Conservation (phyloP, 92 coral and sea anemone genomes). For the Pocillopora meandrina region DNA sequence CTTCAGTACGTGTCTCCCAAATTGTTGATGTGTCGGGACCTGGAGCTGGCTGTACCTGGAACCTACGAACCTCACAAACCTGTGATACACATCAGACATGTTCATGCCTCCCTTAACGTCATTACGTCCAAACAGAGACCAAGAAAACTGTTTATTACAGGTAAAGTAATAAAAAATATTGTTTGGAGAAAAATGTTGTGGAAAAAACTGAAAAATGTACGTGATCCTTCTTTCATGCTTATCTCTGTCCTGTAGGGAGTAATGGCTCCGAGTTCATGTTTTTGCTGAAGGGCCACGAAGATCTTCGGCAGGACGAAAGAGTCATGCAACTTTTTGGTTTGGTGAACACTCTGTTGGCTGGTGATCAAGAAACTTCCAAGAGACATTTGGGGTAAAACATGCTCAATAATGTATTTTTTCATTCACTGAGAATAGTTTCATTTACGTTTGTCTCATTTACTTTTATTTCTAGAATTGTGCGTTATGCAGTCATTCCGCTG, state of each 20-base stretch:
- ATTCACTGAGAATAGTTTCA: neutral
- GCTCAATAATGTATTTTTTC: neutral
- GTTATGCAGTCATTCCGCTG: constrained; percentile 96
- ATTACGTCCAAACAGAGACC: constrained; percentile 98
- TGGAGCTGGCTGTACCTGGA: constrained; percentile 99
- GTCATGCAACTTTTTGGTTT: constrained; percentile 99
- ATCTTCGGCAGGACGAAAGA: constrained; percentile 97
- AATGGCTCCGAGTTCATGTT: constrained; percentile 98
- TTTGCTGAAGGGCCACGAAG: constrained; percentile 95
- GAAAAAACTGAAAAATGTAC: no score
- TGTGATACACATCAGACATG: constrained; percentile 91
- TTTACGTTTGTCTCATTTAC: neutral
- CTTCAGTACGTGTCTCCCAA: constrained; percentile 98
- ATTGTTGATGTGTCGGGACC: constrained; percentile 94
- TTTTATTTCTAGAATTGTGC: constrained; percentile 72
- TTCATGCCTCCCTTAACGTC: constrained; percentile 94
- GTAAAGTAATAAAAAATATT: constrained; percentile 8
- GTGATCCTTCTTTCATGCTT: no score
- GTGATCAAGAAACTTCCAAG: constrained; percentile 93
- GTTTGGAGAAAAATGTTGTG: neutral
- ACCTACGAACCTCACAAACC: constrained; percentile 97
- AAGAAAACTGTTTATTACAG: constrained; percentile 90
- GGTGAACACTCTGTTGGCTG: constrained; percentile 89
- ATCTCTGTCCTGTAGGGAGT: constrained; percentile 60
- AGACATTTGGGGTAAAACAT: constrained; percentile 77